Conservation (phyloP, 2,113 vertebrate species). For the Sceloporus undulatus region DNA sequence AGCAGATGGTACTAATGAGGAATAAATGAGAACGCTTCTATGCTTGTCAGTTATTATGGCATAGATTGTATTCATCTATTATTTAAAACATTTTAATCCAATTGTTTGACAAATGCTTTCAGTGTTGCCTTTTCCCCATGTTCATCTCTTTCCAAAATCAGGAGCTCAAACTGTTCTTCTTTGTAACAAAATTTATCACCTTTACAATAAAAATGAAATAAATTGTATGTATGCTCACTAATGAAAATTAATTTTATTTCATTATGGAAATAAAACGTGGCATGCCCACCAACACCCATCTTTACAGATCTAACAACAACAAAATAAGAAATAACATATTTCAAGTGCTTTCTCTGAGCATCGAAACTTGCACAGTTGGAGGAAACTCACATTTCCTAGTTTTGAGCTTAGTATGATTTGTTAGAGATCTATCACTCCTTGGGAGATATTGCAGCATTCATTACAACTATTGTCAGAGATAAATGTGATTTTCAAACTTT, state of each 20-base stretch:
- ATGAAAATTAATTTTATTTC: neutral
- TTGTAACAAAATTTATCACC: neutral
- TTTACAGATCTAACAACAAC: neutral
- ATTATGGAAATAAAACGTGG: too few relatives aligned
- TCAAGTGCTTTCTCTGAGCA: neutral
- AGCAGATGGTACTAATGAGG: too few relatives aligned
- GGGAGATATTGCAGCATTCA: neutral
- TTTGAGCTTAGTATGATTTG: neutral
- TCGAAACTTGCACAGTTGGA: neutral
- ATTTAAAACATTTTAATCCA: neutral
- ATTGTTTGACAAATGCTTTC: neutral
- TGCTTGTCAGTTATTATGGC: neutral
- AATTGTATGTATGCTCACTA: neutral
- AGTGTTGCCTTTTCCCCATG: neutral
- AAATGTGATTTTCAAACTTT: conserved; percentile 8
- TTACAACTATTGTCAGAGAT: neutral
- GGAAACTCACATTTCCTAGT: neutral
- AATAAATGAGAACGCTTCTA: neutral
- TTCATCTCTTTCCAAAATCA: neutral
- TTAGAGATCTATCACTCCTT: too few relatives aligned
- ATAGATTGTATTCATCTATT: neutral
- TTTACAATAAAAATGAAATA: neutral
- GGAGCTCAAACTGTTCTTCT: neutral
- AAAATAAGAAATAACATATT: conserved; percentile 1
- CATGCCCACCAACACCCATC: too few relatives aligned